Percentiles rank a stretch among this genome's conserved stretches.
Evolutionary conservation across 2,113 vertebrate species (phyloP).

Genomic region (Nestor notabilis): DNA sequence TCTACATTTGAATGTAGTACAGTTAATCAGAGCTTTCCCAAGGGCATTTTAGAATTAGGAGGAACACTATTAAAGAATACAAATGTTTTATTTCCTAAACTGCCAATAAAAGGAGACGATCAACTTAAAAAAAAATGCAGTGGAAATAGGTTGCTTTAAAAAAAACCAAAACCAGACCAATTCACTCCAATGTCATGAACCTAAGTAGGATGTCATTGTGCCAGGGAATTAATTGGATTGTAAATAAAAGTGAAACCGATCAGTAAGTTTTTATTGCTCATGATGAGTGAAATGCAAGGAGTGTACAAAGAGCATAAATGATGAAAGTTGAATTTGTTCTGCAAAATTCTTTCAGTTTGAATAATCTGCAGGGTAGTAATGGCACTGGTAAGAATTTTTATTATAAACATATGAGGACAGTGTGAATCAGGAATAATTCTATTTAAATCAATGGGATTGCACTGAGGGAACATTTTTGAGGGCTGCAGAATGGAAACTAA

Average conservation of each 20-base stretch:
- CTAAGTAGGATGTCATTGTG: not conserved
- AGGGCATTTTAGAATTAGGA: conserved; percentile 48
- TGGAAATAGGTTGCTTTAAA: not conserved
- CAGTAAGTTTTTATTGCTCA: conserved; percentile 46
- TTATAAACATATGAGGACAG: conserved; percentile 49
- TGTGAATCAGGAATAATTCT: conserved; percentile 37
- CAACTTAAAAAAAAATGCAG: not conserved
- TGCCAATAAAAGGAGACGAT: not conserved
- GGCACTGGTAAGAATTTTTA: conserved; percentile 42
- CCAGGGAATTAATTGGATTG: conserved; percentile 48
- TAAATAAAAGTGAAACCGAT: conserved; percentile 58
- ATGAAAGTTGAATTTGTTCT: conserved; percentile 16
- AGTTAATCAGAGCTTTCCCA: conserved; percentile 56
- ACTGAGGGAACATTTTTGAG: conserved; percentile 27
- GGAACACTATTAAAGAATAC: conserved; percentile 47
- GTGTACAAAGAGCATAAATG: conserved; percentile 11
- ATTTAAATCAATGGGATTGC: conserved; percentile 8
- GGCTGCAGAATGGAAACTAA: conserved; percentile 8
- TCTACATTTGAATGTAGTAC: conserved; percentile 44
- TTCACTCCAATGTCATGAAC: not conserved
- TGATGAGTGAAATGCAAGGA: conserved; percentile 41
- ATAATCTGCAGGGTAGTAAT: conserved; percentile 38
- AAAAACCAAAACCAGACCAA: not conserved
- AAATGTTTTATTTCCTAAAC: conserved; percentile 52
- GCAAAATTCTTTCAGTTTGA: conserved; percentile 37